These are phyloP conservation scores for Amblyopsis hoosieri DNA, from an alignment of 2,797 vertebrate genomes.

Conservation along the genomic window DNA sequence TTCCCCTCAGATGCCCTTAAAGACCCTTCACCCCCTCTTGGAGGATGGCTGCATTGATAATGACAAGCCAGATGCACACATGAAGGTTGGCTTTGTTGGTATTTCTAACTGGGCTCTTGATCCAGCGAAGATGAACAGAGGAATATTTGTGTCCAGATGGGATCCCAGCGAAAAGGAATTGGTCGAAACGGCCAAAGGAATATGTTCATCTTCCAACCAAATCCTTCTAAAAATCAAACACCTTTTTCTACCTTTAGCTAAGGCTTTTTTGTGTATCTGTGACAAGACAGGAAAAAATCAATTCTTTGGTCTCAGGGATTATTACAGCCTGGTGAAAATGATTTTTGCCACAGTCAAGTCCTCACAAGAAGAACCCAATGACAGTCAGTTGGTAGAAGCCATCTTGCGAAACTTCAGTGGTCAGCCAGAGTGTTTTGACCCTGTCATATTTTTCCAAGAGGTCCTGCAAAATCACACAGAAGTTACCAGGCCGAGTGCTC, in stretches of 20 bases:
- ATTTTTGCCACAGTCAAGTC: constrained; percentile 66
- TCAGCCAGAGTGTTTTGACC: constrained; percentile 65
- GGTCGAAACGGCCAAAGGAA: constrained; percentile 80
- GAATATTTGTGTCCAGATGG: constrained; percentile 80
- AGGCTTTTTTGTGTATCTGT: constrained; percentile 74
- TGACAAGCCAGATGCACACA: constrained; percentile 73
- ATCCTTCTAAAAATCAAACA: constrained; percentile 70
- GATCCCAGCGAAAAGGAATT: constrained; percentile 79
- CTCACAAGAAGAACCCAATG: constrained; percentile 55
- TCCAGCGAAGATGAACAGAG: constrained; percentile 85
- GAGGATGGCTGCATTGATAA: constrained; percentile 83
- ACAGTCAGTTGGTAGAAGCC: constrained; percentile 67
- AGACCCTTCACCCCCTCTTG: constrained; percentile 81
- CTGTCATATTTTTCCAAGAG: constrained; percentile 67
- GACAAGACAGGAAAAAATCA: constrained; percentile 61
- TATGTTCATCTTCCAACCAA: constrained; percentile 67
- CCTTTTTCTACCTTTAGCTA: constrained; percentile 75
- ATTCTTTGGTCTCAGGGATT: constrained; percentile 84
- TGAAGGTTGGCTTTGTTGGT: constrained; percentile 84
- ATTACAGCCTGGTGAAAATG: constrained; percentile 83
- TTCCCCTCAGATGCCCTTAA: constrained; percentile 83
- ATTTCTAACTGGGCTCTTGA: constrained; percentile 87
- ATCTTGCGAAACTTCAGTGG: constrained; percentile 84
- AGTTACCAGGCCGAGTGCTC: constrained; percentile 68
- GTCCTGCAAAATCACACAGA: constrained; percentile 51